Base-by-base conservation (phyloP, 2,113 vertebrate species). In the Cephalopterus ornatus region DNA sequence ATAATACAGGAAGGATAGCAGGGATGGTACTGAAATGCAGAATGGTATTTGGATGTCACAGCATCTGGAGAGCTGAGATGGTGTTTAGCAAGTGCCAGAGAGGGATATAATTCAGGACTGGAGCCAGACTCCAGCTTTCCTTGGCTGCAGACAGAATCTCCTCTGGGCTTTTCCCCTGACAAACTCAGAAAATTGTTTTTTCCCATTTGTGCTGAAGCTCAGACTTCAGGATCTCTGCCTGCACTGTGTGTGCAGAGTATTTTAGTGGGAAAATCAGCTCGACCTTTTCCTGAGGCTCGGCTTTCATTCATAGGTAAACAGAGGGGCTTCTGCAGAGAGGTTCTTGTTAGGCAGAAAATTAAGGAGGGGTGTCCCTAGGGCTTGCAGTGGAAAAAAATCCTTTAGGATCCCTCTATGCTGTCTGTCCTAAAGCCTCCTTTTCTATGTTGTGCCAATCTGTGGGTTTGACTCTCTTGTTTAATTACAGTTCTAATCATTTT, bases 401-500 rank as follows among this genome's bases (percentile, higher is more conserved):
- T 72, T 63, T 5, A 47, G 27, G 44, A 55, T 77, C 66, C 22
- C 81, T 86, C 46, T 52, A 1, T 56, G 55, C n/a, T 44, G 28
- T 32, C 49, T 85, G 62, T 92, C 65, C 2, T 0, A 65, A 41
- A 89, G 33, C 61, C 46, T 85, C 41, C 49, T 62, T 59, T 72
- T 84, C n/a, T 44, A 15, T 21, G 4, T 72, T 50, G 50, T 73
- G 35, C 71, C 14, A 65, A 35, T 90, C 85, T 71, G 41, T 81
- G 68, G 55, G 56, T 92, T 80, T 93, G 85, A 85, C 58, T 59
- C 66, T 90, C n/a, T 92, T 71, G 63, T 77, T 88, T 90, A 90
- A 86, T 95, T 94, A 65, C 88, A 86, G 42, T 81, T 95, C 72
- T 96, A 94, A 96, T 90, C 75, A 84, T 59, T 41, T 95, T 88